A percentile compares a stretch with the other conserved stretches of the same genome.
phyloP scores from a whole-genome alignment of 2,113 vertebrate species.

The Rattus rattus region DNA sequence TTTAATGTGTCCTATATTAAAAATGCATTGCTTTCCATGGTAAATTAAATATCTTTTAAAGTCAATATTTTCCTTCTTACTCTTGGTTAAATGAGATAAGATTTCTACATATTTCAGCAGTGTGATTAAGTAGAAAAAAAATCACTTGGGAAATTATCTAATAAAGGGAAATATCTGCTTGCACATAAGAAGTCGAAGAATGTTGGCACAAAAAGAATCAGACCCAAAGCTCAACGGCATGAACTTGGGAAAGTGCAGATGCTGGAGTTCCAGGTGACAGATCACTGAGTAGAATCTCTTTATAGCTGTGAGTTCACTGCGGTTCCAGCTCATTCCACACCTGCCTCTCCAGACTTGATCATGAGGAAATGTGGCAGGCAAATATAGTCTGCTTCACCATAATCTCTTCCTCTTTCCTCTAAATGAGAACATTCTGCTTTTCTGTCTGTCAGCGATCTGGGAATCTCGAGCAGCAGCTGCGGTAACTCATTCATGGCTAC shows the following conservation, averaged over 20 bases:
- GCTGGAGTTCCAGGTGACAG: not conserved
- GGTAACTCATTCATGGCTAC: not conserved
- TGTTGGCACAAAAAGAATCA: not conserved
- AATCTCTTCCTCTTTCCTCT: not conserved
- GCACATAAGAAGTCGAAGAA: not conserved
- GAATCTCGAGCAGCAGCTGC: not conserved
- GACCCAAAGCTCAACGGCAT: not conserved
- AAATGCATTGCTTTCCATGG: conserved; percentile 86
- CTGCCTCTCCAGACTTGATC: not conserved
- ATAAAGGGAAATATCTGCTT: not conserved
- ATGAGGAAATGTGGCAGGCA: not conserved
- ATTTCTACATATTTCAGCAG: conserved; percentile 37
- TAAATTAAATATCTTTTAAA: conserved; percentile 88
- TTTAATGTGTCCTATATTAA: conserved; percentile 88
- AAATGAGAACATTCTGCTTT: not conserved
- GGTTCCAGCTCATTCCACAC: not conserved
- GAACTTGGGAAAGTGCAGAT: not conserved
- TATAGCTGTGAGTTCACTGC: not conserved
- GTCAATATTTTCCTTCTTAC: conserved; percentile 36
- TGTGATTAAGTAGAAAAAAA: not conserved
- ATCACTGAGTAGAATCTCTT: not conserved
- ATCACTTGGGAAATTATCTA: not conserved
- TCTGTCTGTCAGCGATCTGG: not conserved
- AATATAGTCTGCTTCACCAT: not conserved
- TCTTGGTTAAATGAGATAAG: conserved; percentile 66